Conservation (phyloP, 2,797 vertebrate genomes). For the Poeciliopsis presidionis region DNA sequence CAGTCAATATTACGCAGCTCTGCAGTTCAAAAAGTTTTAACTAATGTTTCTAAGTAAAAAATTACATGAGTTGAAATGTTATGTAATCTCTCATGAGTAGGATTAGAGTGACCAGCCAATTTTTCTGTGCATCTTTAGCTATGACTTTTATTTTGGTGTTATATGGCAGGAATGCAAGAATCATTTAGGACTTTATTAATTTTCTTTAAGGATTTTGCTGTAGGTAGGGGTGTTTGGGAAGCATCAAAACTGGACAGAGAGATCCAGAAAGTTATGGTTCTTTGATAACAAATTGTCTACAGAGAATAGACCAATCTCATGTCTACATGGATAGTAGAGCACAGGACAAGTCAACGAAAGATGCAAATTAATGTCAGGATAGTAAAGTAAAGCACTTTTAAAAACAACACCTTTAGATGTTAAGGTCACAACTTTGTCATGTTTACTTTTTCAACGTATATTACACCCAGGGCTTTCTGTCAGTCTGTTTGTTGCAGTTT, state of each 20-base stretch:
- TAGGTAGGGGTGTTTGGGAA: neutral
- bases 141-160: neutral
- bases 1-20: neutral
- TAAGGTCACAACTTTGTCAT: conserved; percentile 9
- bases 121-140: neutral
- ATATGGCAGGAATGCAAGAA: neutral
- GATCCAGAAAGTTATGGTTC: neutral
- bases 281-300: neutral
- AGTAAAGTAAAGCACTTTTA: neutral
- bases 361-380: neutral
- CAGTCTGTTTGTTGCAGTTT: neutral
- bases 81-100: neutral
- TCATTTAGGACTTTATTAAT: neutral
- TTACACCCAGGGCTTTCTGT: conserved; percentile 67
- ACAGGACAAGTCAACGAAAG: neutral
- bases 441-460: conserved; percentile 37
- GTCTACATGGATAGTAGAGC: neutral
- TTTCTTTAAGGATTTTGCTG: neutral
- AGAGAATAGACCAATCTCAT: neutral
- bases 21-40: neutral
- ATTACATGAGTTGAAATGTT: neutral
- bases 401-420: neutral
- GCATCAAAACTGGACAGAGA: neutral
- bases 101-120: neutral
- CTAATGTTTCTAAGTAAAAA: neutral